Evolutionary conservation across 2,888 invertebrate genomes (phyloP), one percentile per base, ranked within the genome.

Genomic region (Hesperia comma): DNA sequence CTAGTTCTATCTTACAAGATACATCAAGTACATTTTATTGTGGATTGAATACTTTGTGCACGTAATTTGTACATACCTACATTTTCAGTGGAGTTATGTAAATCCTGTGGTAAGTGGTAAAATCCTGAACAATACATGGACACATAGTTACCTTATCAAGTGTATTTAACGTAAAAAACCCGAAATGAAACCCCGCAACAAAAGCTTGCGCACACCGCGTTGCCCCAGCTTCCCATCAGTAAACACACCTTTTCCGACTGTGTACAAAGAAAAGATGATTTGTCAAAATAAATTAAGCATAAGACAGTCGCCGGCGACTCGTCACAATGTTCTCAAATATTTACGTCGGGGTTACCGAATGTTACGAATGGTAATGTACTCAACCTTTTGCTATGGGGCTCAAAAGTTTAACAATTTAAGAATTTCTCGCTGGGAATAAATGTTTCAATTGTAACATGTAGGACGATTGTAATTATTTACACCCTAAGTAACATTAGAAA

Each of bases 201-300:
- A 49, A 60, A 56, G 57, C 61, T 54, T n/a, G 26, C n/a, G 53
- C 37, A n/a, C 17, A 64, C 43, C 53, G n/a, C 57, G 54, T 58
- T 51, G 60, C 64, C 64, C 72, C 67, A 74, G 60, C 61, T 69
- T 70, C 71, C 78, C 76, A 79, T 63, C 64, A 60, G 74, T 77
- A 85, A 82, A 85, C 76, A 84, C 74, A 80, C 78, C 81, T 83
- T 79, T 79, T 77, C 78, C 72, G 66, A 69, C 72, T 72, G 77
- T 70, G 68, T 70, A 73, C 72, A 76, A 78, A 81, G 79, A 80
- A 82, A 85, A 86, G 88, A 90, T 91, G 88, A 92, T 92, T 90
- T 87, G 87, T 91, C 91, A 92, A 91, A 92, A 90, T 91, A 92
- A 92, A 92, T 92, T 90, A 92, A 81, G 86, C 91, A 89, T 90